Evolutionary conservation across 2,888 invertebrate genomes (phyloP), one percentile per base, ranked within the genome.

Genomic region (Salticus scenicus): DNA sequence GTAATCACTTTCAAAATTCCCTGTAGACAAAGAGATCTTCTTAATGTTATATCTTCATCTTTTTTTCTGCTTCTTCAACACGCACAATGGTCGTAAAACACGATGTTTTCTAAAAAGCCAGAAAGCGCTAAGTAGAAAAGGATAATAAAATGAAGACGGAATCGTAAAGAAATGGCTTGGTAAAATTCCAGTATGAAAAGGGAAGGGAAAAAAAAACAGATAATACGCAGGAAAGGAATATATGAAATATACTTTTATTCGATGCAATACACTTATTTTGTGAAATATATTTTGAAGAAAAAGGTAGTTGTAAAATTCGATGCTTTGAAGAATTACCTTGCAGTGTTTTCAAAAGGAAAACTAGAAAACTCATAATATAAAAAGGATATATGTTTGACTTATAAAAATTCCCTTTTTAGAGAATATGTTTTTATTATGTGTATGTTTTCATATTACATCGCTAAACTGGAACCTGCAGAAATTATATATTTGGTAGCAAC

Each of bases 1-100:
- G 57, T 66, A 80, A 80, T 80, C 80, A 80, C 74, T 81, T 74
- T 81, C 30, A 47, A 14, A 72, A 66, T 69, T 24, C 63, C 41
- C 37, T 63, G 63, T 71, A 70, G 70, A 70, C 71, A 78, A 57
- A 71, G 57, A n/a, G n/a, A 27, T 70, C n/a, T 30, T n/a, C 33
- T 30, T 57, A 5, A 57, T 57, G 57, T 57, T 57, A 57, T 57
- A 57, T 24, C 24, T 24, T 5, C 5, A 24, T 24, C 57, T 57
- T 57, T 57, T 57, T 57, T 57, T 24, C 24, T 2, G 4, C 24
- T 57, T 17, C 57, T 57, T 24, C 12, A 57, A 24, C 57, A 57
- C 57, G 57, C 57, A 57, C 57, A 17, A 1, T 20, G 57, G 5
- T 57, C 57, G 57, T 57, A 57, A 57, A 57, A 57, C 57, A 57